A percentile compares a stretch with the other conserved stretches of the same genome.
Conservation (phyloP, 2,888 invertebrate genomes). For the Oligia latruncula region DNA sequence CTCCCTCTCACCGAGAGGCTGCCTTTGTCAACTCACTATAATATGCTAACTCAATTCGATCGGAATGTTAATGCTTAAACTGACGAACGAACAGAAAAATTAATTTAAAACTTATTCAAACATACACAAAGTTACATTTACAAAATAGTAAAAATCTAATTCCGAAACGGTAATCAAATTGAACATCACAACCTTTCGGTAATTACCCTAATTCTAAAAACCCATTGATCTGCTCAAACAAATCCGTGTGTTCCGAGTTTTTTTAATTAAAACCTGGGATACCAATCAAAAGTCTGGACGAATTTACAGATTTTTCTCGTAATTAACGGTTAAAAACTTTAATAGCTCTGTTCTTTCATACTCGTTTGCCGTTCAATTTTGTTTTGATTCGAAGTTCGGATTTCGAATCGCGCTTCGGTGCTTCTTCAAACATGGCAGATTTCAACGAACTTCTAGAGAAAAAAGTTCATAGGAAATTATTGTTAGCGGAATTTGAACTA, state of each 20-base stretch:
- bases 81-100: background rate
- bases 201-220: conserved; percentile 21
- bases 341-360: conserved; percentile 31
- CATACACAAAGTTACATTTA: background rate
- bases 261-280: conserved; percentile 48
- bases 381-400: conserved; percentile 41
- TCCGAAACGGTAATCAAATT: background rate
- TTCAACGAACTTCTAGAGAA: conserved; percentile 26
- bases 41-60: background rate
- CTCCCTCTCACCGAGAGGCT: too few species aligned
- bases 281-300: conserved; percentile 21
- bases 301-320: conserved; percentile 20
- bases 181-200: background rate
- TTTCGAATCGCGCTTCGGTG: conserved; percentile 30
- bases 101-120: background rate
- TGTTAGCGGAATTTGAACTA: conserved; percentile 31
- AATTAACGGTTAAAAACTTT: conserved; percentile 31
- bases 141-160: too few species aligned
- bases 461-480: conserved; percentile 46
- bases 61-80: too few species aligned
- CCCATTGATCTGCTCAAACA: conserved; percentile 23
- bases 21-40: too few species aligned
- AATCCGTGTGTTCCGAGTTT: conserved; percentile 3
- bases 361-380: conserved; percentile 37
- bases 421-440: conserved; percentile 29